Percentiles rank a stretch among this genome's conserved stretches.
Conservation (phyloP, 2,113 vertebrate species). For the Mobula hypostoma region DNA sequence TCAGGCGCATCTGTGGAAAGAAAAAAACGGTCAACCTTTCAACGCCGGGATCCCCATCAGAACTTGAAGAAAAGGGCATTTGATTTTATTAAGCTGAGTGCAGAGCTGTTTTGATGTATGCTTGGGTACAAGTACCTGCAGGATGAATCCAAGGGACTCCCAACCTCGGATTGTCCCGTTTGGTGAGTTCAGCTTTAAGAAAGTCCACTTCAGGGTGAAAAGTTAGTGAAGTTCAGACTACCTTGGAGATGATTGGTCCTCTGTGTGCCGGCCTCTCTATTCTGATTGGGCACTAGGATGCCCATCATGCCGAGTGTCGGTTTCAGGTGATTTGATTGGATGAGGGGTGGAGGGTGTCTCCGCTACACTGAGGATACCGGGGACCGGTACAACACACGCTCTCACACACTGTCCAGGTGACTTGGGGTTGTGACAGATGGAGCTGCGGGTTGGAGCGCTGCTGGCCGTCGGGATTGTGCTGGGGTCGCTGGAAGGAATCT, state of each 20-base stretch:
- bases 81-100: not conserved
- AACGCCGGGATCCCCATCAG: no score
- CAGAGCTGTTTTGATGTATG: not conserved
- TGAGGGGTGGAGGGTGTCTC: constrained; percentile 46
- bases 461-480: constrained; percentile 54
- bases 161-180: not conserved
- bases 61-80: not conserved
- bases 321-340: constrained; percentile 42
- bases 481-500: constrained; percentile 48
- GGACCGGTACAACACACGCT: constrained; percentile 44
- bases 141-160: not conserved
- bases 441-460: constrained; percentile 53
- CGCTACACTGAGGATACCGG: constrained; percentile 23
- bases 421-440: constrained; percentile 47
- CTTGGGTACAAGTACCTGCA: not conserved
- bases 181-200: constrained; percentile 23
- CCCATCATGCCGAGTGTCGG: not conserved
- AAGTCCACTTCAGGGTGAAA: not conserved
- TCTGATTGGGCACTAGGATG: not conserved
- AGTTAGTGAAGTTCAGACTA: not conserved
- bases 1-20: no score
- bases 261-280: not conserved
- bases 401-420: constrained; percentile 49
- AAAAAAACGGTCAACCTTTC: no score
- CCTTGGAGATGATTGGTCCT: not conserved